Conservation (phyloP, 1,140 invertebrate species). For the Luehdorfia chinensis region DNA sequence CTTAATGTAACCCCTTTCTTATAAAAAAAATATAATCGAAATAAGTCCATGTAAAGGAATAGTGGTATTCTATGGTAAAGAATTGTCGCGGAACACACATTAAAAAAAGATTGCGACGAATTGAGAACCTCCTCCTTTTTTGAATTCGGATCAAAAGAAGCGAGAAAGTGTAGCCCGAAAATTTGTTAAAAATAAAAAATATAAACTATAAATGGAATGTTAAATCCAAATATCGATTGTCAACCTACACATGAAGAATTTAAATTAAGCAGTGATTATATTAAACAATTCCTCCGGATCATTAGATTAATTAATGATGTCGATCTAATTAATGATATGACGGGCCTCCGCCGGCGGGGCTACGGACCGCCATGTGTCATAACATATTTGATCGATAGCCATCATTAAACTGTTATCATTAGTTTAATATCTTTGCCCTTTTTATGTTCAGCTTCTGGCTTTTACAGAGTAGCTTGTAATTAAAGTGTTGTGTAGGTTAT, state of each 20-base stretch:
- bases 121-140: too few species aligned
- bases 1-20: too few species aligned
- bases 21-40: too few species aligned
- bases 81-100: too few species aligned
- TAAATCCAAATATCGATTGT: too few species aligned
- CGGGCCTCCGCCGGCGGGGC: conserved; percentile 5
- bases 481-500: background rate
- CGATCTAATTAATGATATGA: conserved; percentile 34
- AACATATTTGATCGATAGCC: conserved; percentile 36
- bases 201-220: too few species aligned
- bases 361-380: conserved; percentile 29
- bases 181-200: too few species aligned
- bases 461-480: conserved; percentile 14
- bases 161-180: too few species aligned
- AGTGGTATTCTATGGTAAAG: too few species aligned
- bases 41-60: too few species aligned
- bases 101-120: too few species aligned
- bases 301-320: conserved; percentile 30
- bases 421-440: conserved; percentile 12
- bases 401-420: conserved; percentile 24
- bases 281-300: conserved; percentile 23
- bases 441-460: conserved; percentile 24
- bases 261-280: conserved; percentile 2
- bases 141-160: too few species aligned
- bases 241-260: background rate